phyloP scores from a whole-genome alignment of 2,113 vertebrate genomes.

The Mus pahari region DNA sequence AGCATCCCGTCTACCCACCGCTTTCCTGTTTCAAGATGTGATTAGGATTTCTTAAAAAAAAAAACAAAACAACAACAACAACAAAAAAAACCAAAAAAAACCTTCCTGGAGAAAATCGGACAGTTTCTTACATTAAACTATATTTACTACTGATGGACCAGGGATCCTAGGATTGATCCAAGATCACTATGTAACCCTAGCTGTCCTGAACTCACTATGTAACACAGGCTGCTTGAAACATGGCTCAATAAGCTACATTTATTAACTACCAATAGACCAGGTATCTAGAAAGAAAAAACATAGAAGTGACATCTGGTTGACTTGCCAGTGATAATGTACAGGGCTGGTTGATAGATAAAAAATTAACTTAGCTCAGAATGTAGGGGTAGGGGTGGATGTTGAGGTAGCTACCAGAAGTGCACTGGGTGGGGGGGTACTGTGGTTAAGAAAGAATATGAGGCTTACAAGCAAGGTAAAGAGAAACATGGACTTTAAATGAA shows the following conservation, averaged over 20 bases:
- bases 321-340: neutral
- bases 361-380: neutral
- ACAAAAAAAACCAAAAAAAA: no score
- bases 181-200: neutral
- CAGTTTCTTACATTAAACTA: conserved; percentile 1
- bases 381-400: neutral
- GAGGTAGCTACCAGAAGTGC: neutral
- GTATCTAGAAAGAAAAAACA: neutral
- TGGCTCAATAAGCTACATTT: neutral
- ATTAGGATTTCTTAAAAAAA: neutral
- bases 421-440: neutral
- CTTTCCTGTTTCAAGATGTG: neutral
- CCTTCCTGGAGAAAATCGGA: neutral
- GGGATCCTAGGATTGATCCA: neutral
- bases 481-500: conserved; percentile 1
- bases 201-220: neutral
- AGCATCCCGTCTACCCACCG: neutral
- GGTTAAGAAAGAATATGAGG: neutral
- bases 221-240: neutral
- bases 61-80: no score
- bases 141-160: neutral
- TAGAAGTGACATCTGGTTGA: neutral
- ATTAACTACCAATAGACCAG: neutral
- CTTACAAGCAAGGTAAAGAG: neutral
- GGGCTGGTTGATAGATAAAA: neutral